Conservation (phyloP, 53 echinoderm and acorn worm genomes). For the Antedon mediterranea region DNA sequence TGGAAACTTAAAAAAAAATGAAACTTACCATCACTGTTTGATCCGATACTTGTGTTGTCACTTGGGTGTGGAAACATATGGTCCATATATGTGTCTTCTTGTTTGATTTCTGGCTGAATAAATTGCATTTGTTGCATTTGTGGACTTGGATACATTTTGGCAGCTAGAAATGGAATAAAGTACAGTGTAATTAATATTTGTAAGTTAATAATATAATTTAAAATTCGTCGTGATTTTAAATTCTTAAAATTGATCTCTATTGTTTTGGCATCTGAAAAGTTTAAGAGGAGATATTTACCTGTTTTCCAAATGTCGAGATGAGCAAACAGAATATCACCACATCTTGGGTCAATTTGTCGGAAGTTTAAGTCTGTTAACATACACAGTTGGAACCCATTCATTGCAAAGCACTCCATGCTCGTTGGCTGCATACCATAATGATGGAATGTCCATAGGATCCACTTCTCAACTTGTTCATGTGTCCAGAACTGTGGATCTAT, state of each 20-base stretch:
- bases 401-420: slow-evolving; percentile 38
- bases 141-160: slow-evolving; percentile 12
- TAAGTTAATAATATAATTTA: no score
- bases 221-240: no score
- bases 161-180: background rate
- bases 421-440: slow-evolving; percentile 39
- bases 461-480: slow-evolving; percentile 17
- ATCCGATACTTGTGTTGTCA: slow-evolving; percentile 34
- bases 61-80: slow-evolving; percentile 5
- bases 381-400: slow-evolving; percentile 54
- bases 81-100: slow-evolving; percentile 9
- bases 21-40: slow-evolving; percentile 50
- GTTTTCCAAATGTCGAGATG: slow-evolving; percentile 33
- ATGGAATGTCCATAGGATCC: slow-evolving; percentile 17
- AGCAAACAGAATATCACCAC: slow-evolving; percentile 49
- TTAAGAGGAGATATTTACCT: slow-evolving; percentile 21
- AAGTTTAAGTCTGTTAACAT: slow-evolving; percentile 44
- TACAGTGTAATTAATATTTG: background rate
- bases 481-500: slow-evolving; percentile 31
- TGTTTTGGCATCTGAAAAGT: no score
- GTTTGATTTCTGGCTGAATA: background rate
- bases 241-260: no score
- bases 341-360: slow-evolving; percentile 40
- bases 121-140: background rate
- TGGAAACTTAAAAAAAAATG: no score